These are phyloP conservation scores for Cerastis leucographa DNA, from an alignment of 2,888 invertebrate species.

Conservation along the genomic window DNA sequence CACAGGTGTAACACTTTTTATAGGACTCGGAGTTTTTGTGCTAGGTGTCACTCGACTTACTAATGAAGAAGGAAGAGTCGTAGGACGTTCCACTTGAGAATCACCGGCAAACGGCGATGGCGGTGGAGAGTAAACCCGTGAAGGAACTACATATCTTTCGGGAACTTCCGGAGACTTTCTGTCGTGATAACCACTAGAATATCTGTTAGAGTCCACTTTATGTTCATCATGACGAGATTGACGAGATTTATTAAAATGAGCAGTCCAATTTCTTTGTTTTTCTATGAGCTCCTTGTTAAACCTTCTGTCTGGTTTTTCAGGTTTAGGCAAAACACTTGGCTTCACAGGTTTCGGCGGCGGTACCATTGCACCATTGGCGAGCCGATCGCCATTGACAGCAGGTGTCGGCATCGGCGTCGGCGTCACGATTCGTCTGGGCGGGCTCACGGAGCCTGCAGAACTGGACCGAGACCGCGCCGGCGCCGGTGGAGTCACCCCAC, in stretches of 20 bases:
- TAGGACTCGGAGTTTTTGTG: slow-evolving; percentile 87
- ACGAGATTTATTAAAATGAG: slow-evolving; percentile 96
- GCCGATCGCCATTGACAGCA: slow-evolving; percentile 83
- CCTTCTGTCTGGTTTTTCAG: slow-evolving; percentile 95
- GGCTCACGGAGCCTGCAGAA: slow-evolving; percentile 92
- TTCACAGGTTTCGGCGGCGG: slow-evolving; percentile 88
- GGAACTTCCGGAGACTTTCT: slow-evolving; percentile 83
- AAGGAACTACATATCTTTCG: slow-evolving; percentile 84
- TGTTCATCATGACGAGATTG: slow-evolving; percentile 85
- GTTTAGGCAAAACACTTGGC: slow-evolving; percentile 92
- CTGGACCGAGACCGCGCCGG: slow-evolving; percentile 92
- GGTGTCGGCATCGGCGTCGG: slow-evolving; percentile 86
- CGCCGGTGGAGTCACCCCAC: slow-evolving; percentile 88
- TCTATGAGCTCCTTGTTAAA: slow-evolving; percentile 96
- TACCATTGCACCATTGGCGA: slow-evolving; percentile 86
- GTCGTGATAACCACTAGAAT: slow-evolving; percentile 80
- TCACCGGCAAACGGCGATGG: slow-evolving; percentile 91
- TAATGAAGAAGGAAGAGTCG: slow-evolving; percentile 84
- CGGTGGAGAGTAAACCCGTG: slow-evolving; percentile 89
- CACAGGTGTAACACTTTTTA: slow-evolving; percentile 80
- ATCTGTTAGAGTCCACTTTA: slow-evolving; percentile 81
- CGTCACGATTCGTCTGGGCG: slow-evolving; percentile 90
- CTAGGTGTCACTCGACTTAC: slow-evolving; percentile 81
- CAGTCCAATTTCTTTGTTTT: slow-evolving; percentile 97
- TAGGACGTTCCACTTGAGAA: slow-evolving; percentile 85